These are phyloP conservation scores for Perognathus longimembris DNA, from an alignment of 2,113 vertebrate genomes.

Conservation along the genomic window DNA sequence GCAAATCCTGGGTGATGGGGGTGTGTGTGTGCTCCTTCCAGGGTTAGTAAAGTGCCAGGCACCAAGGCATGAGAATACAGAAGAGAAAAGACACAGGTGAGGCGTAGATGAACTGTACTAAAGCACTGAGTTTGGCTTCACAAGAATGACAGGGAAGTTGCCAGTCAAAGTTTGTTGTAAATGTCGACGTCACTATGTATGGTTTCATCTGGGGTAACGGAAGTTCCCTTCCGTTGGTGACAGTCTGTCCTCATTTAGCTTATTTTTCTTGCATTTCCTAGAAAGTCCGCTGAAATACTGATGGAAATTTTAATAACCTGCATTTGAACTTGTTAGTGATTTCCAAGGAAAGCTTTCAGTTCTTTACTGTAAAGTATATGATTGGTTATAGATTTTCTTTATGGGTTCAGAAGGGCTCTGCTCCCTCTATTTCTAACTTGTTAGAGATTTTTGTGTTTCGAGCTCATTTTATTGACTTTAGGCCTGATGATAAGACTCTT, in stretches of 20 bases:
- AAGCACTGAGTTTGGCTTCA: background rate
- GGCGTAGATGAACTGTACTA: background rate
- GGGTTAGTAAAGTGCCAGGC: background rate
- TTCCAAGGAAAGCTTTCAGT: background rate
- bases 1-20: too few relatives aligned
- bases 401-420: background rate
- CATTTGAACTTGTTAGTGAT: background rate
- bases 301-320: background rate
- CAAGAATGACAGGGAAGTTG: background rate
- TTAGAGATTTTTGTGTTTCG: background rate
- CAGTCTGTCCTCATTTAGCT: background rate
- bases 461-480: too few relatives aligned
- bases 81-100: background rate
- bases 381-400: background rate
- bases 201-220: background rate
- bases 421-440: background rate
- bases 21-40: background rate
- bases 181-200: background rate
- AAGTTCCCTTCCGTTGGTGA: conserved; percentile 10
- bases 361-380: background rate
- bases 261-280: background rate
- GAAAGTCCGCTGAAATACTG: conserved; percentile 6
- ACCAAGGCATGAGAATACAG: background rate
- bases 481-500: too few relatives aligned
- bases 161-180: background rate